A percentile compares a stretch with the other conserved stretches of the same genome.
These are phyloP conservation scores for Callionymus lyra DNA, from an alignment of 2,113 vertebrate species.

Conservation along the genomic window DNA sequence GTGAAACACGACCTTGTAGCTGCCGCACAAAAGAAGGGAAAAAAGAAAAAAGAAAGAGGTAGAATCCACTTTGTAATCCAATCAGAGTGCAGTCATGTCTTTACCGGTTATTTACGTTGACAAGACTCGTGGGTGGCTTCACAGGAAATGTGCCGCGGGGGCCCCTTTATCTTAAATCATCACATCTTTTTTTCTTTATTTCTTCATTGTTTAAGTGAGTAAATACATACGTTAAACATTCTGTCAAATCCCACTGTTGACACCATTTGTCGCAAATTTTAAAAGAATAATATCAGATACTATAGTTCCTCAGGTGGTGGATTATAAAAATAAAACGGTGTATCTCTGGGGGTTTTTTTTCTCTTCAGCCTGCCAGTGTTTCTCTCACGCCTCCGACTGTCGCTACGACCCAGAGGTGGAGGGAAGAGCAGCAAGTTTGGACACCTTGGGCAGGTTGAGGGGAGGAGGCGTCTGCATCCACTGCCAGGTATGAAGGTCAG, in stretches of 20 bases:
- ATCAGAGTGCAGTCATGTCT: constrained; percentile 14
- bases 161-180: not conserved
- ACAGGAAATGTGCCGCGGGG: constrained; percentile 4
- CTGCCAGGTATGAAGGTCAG: constrained; percentile 78
- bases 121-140: constrained; percentile 7
- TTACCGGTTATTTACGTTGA: constrained; percentile 32
- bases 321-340: not conserved
- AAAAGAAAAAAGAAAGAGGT: constrained; percentile 6
- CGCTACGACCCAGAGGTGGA: constrained; percentile 83
- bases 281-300: too few relatives aligned
- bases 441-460: constrained; percentile 70
- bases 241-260: too few relatives aligned
- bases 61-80: constrained; percentile 25
- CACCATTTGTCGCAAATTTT: too few relatives aligned
- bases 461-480: constrained; percentile 89
- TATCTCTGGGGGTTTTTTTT: constrained; percentile 38
- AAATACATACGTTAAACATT: too few relatives aligned
- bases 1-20: constrained; percentile 27
- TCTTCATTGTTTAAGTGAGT: too few relatives aligned
- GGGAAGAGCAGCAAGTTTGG: constrained; percentile 72
- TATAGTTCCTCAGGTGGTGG: too few relatives aligned
- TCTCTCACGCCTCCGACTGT: constrained; percentile 82
- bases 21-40: too few relatives aligned
- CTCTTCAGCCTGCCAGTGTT: constrained; percentile 85
- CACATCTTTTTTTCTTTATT: too few relatives aligned